Conservation (phyloP, 1,140 invertebrate genomes). For the Mya arenaria region DNA sequence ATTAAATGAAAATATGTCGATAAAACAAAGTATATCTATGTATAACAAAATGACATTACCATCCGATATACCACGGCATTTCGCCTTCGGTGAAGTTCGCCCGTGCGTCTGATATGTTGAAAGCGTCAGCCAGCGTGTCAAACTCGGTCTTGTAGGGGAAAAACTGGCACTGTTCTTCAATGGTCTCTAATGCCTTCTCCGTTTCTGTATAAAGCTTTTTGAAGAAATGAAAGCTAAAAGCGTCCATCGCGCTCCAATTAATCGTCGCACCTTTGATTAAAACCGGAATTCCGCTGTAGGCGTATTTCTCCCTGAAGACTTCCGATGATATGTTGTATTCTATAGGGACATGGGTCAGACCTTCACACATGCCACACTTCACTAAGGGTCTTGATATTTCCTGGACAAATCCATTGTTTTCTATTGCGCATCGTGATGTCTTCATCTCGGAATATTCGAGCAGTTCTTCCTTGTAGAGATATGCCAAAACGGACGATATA, state of each 20-base stretch:
- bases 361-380: conserved; percentile 88
- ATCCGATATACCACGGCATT: conserved; percentile 94
- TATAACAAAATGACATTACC: conserved; percentile 86
- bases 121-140: conserved; percentile 87
- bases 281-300: conserved; percentile 90
- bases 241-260: conserved; percentile 89
- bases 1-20: too few relatives aligned
- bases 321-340: conserved; percentile 84
- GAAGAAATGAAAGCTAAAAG: conserved; percentile 91
- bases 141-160: conserved; percentile 96
- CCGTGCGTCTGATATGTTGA: conserved; percentile 86
- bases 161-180: conserved; percentile 88
- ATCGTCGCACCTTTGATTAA: conserved; percentile 90
- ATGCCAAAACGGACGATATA: neutral
- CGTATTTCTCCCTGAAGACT: conserved; percentile 84
- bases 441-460: neutral
- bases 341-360: conserved; percentile 79
- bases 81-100: conserved; percentile 85
- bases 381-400: conserved; percentile 92
- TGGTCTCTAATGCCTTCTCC: conserved; percentile 62
- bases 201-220: conserved; percentile 87
- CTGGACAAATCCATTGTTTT: conserved; percentile 92
- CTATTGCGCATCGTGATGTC: conserved; percentile 86
- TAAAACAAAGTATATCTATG: too few relatives aligned
- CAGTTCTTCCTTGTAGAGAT: neutral